phyloP scores from a whole-genome alignment of 2,888 invertebrate genomes.

The Autographa gamma region DNA sequence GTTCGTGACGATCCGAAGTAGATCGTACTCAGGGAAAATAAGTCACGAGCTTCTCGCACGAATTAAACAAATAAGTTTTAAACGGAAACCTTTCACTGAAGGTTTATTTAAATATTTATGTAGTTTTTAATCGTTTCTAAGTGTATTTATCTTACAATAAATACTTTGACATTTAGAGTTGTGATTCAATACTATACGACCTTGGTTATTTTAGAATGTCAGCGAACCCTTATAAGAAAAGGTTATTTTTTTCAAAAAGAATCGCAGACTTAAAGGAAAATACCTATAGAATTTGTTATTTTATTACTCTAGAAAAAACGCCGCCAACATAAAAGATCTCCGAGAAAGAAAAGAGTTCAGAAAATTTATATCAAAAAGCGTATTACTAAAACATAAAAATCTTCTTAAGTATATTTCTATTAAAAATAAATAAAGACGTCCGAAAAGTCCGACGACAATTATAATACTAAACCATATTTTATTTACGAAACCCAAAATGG shows the following conservation, averaged over 20 bases:
- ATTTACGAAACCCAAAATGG: slow-evolving; percentile 54
- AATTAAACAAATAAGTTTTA: neutral
- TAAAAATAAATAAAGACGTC: slow-evolving; percentile 37
- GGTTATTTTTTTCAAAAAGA: no score
- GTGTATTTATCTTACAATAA: no score
- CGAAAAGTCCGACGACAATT: slow-evolving; percentile 32
- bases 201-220: no score
- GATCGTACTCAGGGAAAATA: neutral
- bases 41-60: slow-evolving; percentile 7
- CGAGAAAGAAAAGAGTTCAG: neutral
- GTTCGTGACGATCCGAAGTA: neutral
- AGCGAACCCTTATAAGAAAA: no score
- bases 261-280: no score
- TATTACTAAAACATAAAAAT: slow-evolving; percentile 9
- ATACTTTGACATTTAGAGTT: no score
- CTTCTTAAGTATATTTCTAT: slow-evolving; percentile 36
- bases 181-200: no score
- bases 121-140: no score
- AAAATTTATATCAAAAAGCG: neutral
- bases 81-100: no score
- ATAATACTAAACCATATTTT: slow-evolving; percentile 52
- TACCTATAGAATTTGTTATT: neutral
- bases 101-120: no score
- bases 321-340: neutral
- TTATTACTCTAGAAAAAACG: neutral